Percentiles rank a stretch among this genome's conserved stretches.
Evolutionary conservation across 2,113 vertebrate species (phyloP).

Genomic region (Upupa epops): DNA sequence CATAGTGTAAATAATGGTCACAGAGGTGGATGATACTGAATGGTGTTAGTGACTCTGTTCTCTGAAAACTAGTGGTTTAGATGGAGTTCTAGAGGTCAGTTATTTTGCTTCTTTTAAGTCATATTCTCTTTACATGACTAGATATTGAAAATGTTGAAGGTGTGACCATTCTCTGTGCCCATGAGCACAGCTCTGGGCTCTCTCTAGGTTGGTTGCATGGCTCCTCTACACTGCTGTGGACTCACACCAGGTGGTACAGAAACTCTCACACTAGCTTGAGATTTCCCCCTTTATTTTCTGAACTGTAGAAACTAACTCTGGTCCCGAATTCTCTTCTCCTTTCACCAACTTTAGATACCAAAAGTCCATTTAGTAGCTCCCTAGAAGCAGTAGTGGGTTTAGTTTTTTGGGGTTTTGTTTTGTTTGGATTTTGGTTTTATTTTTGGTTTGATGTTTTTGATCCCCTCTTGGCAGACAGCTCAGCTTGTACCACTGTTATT

Average conservation of each 20-base stretch:
- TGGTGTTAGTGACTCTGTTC: background rate
- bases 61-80: background rate
- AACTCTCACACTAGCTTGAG: background rate
- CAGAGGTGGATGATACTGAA: accelerated
- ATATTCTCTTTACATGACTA: background rate
- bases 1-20: accelerated
- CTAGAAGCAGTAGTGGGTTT: background rate
- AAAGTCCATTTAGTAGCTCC: background rate
- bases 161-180: background rate
- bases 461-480: background rate
- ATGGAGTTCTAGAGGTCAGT: background rate
- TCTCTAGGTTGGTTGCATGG: accelerated
- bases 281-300: background rate
- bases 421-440: background rate
- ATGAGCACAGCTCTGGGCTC: background rate
- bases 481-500: background rate
- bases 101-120: background rate
- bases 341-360: background rate
- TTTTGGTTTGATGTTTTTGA: background rate
- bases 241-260: accelerated
- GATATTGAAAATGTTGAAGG: background rate
- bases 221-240: background rate
- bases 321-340: background rate
- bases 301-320: background rate
- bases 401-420: background rate